Evolutionary conservation across 2,113 vertebrate genomes (phyloP), one percentile per base, ranked within the genome.

Genomic region (Sylvia atricapilla): DNA sequence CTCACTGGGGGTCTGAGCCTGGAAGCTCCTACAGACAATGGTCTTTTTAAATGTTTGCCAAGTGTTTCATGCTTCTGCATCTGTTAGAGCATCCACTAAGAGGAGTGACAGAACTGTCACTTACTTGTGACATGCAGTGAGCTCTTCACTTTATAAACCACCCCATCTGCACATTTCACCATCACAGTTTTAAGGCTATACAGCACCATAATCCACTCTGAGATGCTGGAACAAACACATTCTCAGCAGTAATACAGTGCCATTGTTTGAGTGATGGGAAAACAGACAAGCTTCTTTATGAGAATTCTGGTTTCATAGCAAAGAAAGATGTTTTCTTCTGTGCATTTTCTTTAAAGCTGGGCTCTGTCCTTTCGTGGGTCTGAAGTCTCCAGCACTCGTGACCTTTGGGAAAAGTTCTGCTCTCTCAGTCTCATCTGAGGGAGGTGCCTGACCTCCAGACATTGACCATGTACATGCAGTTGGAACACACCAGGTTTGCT

Each of bases 71-170:
- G 69, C 33, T 84, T 15, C 20, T 6, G 52, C 50, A 50, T 80
- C 77, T 90, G 79, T 63, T 81, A 70, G 43, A 92, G 80, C 83
- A 69, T 9, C 59, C 63, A 52, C 82, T 30, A 69, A 59, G n/a
- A 56, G 22, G 60, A 60, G 62, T 55, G 83, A 94, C 73, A 92
- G 84, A 50, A 39, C 76, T 75, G 76, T 52, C 92, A 58, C 20
- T 49, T 10, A 52, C 63, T 75, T 68, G 62, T 6, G 55, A 53
- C 80, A 75, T 8, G 67, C 73, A 81, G 33, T 39, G 37, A 89
- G 73, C 77, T 92, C 77, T 66, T 87, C 52, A 23, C 23, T 75
- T 89, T 68, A 89, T 17, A 84, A 96, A 92, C 64, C 76, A 75
- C 35, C 83, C 64, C 73, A 87, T 87, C 72, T 74, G 27, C 30